Conservation (phyloP, 2,113 vertebrate species). For the Pachyramphus minor region DNA sequence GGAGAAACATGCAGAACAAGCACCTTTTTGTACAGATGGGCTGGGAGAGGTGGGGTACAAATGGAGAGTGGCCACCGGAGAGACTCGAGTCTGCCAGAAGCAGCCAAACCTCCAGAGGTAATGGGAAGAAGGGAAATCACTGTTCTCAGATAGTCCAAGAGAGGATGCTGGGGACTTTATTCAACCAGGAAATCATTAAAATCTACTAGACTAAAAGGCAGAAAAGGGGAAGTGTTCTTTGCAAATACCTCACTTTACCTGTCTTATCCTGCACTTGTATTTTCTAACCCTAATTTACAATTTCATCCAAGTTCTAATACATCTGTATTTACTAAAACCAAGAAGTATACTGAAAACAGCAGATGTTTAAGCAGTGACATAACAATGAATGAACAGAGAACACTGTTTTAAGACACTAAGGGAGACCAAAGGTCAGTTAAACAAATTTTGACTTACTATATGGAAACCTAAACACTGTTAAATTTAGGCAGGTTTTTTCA, state of each 20-base stretch:
- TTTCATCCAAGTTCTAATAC: neutral
- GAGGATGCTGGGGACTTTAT: neutral
- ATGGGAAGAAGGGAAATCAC: neutral
- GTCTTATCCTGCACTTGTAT: neutral
- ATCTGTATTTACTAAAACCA: neutral
- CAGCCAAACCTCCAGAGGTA: neutral
- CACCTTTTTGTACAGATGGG: neutral
- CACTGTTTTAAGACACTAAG: neutral
- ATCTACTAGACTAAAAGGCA: neutral
- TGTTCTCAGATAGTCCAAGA: neutral
- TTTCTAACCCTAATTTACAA: neutral
- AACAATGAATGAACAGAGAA: neutral
- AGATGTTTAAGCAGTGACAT: neutral
- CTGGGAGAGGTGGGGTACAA: neutral
- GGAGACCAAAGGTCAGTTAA: neutral
- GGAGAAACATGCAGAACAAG: neutral
- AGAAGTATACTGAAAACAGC: neutral
- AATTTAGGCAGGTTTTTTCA: neutral
- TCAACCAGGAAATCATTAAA: neutral
- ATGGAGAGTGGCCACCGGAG: neutral
- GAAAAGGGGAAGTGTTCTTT: neutral
- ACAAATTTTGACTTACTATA: neutral
- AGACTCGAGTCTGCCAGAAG: neutral
- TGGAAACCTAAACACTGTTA: neutral
- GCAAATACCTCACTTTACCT: neutral